Evolutionary conservation across 1,140 invertebrate genomes (phyloP), one percentile per base, ranked within the genome.

Genomic region (Philotrypesis tridentata): DNA sequence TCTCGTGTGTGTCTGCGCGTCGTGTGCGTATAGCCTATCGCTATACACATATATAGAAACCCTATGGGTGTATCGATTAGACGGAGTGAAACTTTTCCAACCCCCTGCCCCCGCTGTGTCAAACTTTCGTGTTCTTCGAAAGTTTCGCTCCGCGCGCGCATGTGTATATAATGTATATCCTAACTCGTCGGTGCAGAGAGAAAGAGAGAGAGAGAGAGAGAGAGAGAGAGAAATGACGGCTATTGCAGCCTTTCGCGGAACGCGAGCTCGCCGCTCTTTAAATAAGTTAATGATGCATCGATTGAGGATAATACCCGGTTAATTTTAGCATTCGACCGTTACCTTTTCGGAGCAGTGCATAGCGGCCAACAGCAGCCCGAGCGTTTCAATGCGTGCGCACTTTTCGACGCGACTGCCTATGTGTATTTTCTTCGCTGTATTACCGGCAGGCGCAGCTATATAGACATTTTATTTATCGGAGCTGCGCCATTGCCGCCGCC

Each of bases 241-340:
- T 55, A 43, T 4, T 11, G 12, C 48, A 17, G 21, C 48, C n/a
- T 55, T 55, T 55, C 48, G 48, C 48, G 48, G 48, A 55, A 55
- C 48, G 21, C 48, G 4, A n/a, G 48, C 48, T 14, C 21, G n/a
- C 48, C 1, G 48, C 48, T 55, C 17, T 40, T 43, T 25, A 65
- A 76, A 65, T 76, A 76, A 76, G 33, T 76, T 40, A 76, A 76
- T 63, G 31, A 55, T 55, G 48, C 48, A 55, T 55, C 48, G 48
- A 55, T 55, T 17, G 48, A 55, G 48, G 48, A 55, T 55, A 55
- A 55, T 55, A 17, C 48, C 17, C 48, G 48, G 17, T n/a, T 55
- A 55, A 55, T 55, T 21, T 55, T 55, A 55, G 21, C 48, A 55
- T 55, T 55, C 17, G 17, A 55, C n/a, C n/a, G 14, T 55, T 17